Conservation (phyloP, 2,888 invertebrate species). For the Andrena trimmerana region DNA sequence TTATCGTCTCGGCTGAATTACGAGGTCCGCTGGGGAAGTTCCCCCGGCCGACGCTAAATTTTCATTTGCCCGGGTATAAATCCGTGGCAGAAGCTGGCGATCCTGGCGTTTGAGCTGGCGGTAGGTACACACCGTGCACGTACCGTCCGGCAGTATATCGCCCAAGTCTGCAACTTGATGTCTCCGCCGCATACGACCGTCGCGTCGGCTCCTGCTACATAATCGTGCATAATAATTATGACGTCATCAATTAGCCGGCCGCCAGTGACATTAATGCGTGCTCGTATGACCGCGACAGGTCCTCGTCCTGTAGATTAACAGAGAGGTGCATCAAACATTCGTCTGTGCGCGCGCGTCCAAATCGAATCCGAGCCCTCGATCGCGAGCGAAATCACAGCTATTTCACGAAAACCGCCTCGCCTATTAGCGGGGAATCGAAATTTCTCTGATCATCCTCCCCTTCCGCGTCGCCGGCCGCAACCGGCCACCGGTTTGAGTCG, state of each 20-base stretch:
- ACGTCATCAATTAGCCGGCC: conserved; percentile 82
- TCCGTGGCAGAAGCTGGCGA: conserved; percentile 19
- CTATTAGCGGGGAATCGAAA: conserved; percentile 48
- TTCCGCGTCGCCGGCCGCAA: not conserved
- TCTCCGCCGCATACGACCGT: conserved; percentile 62
- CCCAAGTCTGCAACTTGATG: conserved; percentile 76
- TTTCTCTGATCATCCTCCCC: not conserved
- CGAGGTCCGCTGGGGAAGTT: not conserved
- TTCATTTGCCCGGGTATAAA: conserved; percentile 52
- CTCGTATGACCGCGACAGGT: conserved; percentile 72
- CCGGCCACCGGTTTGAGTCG: not conserved
- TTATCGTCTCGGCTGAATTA: conserved; percentile 30
- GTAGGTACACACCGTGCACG: not conserved
- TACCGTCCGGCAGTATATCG: conserved; percentile 72
- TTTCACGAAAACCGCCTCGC: conserved; percentile 54
- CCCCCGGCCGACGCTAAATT: conserved; percentile 36
- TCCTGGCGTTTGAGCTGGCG: conserved; percentile 14
- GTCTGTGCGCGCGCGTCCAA: conserved; percentile 25
- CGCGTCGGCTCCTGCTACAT: conserved; percentile 71
- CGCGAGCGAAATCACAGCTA: conserved; percentile 49
- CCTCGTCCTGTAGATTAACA: conserved; percentile 59
- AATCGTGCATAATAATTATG: conserved; percentile 84
- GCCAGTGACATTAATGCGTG: conserved; percentile 80
- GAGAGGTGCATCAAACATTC: conserved; percentile 45
- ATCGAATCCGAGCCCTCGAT: conserved; percentile 55